These are phyloP conservation scores for Psophia crepitans DNA, from an alignment of 2,113 vertebrate species.

Conservation along the genomic window DNA sequence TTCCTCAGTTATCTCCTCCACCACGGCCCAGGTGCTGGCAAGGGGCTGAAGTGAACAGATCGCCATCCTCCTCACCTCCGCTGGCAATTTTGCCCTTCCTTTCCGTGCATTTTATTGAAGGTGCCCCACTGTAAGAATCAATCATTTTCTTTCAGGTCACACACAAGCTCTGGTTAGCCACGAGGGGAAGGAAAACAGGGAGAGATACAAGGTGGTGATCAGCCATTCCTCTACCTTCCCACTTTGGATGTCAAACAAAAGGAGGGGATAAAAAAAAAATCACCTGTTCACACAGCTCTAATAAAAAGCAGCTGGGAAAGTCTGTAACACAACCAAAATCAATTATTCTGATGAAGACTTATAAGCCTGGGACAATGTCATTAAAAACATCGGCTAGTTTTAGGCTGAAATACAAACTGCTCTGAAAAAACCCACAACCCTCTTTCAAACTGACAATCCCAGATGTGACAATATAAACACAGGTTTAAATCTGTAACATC, in stretches of 20 bases:
- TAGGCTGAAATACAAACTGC: neutral
- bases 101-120: neutral
- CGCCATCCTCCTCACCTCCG: neutral
- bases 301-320: slow-evolving; percentile 3
- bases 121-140: neutral
- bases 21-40: fast-evolving
- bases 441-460: neutral
- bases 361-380: neutral
- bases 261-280: neutral
- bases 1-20: neutral
- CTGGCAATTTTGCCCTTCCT: neutral
- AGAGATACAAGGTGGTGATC: neutral
- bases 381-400: neutral
- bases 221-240: neutral
- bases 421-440: neutral
- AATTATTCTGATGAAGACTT: slow-evolving; percentile 14
- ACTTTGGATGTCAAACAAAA: neutral
- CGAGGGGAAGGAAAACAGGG: neutral
- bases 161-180: neutral
- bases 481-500: neutral
- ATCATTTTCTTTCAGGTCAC: neutral
- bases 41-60: neutral
- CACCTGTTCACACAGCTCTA: neutral
- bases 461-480: neutral
- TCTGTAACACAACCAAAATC: neutral